Evolutionary conservation across 1,140 invertebrate species (phyloP).

Genomic region (Cyclargus thomasi): DNA sequence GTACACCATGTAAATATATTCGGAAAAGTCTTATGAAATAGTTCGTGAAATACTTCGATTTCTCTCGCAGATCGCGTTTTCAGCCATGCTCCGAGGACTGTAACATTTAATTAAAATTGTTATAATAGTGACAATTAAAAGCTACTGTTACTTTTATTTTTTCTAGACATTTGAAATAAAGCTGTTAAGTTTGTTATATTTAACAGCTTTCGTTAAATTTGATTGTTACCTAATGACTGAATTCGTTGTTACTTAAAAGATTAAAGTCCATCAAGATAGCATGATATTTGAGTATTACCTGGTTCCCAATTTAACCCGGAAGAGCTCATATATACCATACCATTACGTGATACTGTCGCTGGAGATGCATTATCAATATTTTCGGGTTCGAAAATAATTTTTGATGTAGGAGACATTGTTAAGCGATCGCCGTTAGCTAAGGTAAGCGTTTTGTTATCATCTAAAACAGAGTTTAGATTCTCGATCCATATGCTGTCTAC

Average conservation of each 20-base stretch:
- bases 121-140: too few relatives aligned
- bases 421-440: conserved; percentile 95
- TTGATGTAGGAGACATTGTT: conserved; percentile 92
- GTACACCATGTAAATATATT: conserved; percentile 86
- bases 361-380: conserved; percentile 98
- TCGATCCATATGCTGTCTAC: conserved; percentile 98
- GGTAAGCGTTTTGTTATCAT: conserved; percentile 96
- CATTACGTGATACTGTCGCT: conserved; percentile 95
- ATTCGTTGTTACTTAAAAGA: too few relatives aligned
- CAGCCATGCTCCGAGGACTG: conserved; percentile 86
- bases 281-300: conserved; percentile 52
- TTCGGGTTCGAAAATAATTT: conserved; percentile 97
- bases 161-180: too few relatives aligned
- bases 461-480: conserved; percentile 96
- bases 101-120: conserved; percentile 21
- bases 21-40: conserved; percentile 89
- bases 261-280: too few relatives aligned
- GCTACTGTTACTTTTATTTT: too few relatives aligned
- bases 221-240: too few relatives aligned
- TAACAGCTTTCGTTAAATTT: too few relatives aligned
- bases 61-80: conserved; percentile 84
- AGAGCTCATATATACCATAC: conserved; percentile 98
- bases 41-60: conserved; percentile 82
- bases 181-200: too few relatives aligned
- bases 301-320: conserved; percentile 95